Evolutionary conservation across 2,888 invertebrate species (phyloP), one percentile per base, ranked within the genome.

Genomic region (Ceriagrion tenellum): DNA sequence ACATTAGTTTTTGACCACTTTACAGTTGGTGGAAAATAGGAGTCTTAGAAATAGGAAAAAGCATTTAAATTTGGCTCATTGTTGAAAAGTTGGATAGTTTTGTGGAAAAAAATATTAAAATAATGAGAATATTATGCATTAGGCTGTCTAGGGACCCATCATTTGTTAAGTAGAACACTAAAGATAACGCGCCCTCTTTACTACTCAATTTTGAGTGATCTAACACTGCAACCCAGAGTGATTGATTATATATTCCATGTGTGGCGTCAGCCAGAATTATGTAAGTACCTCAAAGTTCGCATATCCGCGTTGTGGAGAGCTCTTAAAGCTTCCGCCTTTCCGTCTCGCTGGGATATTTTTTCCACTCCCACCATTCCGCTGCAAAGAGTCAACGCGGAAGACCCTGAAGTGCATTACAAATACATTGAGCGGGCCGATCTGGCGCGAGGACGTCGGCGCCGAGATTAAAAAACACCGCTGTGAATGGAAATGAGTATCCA

Each of bases 351-450:
- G 1, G 69, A 69, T 69, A 69, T 69, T 69, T 69, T 47, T 69
- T 69, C 69, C 26, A 8, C 69, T 26, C 69, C 69, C 69, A 13
- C 26, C 23, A 69, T 69, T 69, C n/a, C n/a, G n/a, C n/a, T 26
- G 26, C n/a, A 69, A 69, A n/a, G 26, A 69, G 69, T 26, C n/a
- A n/a, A 69, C 69, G n/a, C n/a, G 69, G 69, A 69, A 69, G 69
- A 69, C 69, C n/a, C 69, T 69, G 16, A 81, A 81, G 81, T 81
- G 35, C 81, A 35, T 81, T 81, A 81, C 35, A 35, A 81, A 81
- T 81, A 81, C 30, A 81, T 81, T 35, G 81, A 35, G 16, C 35
- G 13, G 35, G 13, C 18, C 81, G 35, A 81, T 35, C 26, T 13
- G 35, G 35, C 81, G 35, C 81, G 81, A 81, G 35, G 18, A 81